Conservation (phyloP, 2,888 invertebrate species). For the Bhutanitis thaidina region DNA sequence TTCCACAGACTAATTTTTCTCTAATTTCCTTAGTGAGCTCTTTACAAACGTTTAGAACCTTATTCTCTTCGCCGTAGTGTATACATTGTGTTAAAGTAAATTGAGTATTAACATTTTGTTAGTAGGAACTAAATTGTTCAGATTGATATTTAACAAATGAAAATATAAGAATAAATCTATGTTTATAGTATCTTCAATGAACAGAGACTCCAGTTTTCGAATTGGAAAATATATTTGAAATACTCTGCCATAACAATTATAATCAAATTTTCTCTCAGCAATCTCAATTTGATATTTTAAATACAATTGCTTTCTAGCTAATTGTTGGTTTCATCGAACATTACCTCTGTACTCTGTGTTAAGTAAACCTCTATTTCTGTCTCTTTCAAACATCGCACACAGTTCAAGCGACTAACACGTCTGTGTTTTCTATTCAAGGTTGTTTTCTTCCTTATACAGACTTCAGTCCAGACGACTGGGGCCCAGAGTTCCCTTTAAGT, state of each 20-base stretch:
- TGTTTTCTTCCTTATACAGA: slow-evolving; percentile 79
- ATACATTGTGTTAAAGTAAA: background rate
- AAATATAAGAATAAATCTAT: no score
- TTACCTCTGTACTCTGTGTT: background rate
- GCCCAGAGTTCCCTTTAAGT: slow-evolving; percentile 81
- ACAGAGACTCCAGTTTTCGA: no score
- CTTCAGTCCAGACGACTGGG: slow-evolving; percentile 83
- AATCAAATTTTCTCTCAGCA: no score
- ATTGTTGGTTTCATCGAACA: background rate
- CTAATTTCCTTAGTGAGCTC: background rate
- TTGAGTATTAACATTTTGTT: background rate
- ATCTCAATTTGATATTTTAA: no score
- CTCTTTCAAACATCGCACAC: slow-evolving; percentile 23
- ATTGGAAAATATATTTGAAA: no score
- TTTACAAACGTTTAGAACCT: background rate
- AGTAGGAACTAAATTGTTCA: no score
- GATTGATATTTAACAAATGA: no score
- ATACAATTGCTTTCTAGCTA: slow-evolving; percentile 4
- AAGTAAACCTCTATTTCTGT: slow-evolving; percentile 1
- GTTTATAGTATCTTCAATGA: no score
- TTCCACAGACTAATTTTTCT: background rate
- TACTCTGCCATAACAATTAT: no score
- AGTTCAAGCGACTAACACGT: slow-evolving; percentile 51
- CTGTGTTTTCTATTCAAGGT: slow-evolving; percentile 75
- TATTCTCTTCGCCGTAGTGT: background rate